Evolutionary conservation across 2,888 invertebrate species (phyloP), one percentile per base, ranked within the genome.

Genomic region (Drosophila kuntzei): DNA sequence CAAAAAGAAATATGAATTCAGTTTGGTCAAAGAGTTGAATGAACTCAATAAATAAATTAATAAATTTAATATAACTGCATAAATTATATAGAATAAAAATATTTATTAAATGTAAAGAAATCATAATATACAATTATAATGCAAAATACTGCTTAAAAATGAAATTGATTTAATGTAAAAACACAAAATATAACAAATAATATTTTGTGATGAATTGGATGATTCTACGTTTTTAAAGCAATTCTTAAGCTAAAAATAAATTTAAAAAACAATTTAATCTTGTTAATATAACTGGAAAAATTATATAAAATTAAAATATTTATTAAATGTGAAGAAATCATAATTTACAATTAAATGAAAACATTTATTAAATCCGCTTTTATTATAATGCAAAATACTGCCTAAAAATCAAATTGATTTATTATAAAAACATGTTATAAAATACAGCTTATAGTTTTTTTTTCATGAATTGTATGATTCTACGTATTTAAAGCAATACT

Each of bases 11-110:
- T 43, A 25, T 20, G 3, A 34, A 55, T 25, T 47, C 36, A 36
- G 51, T 50, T 41, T 22, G 20, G 25, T 54, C 36, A 34, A 14
- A n/a, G 41, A 22, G 76, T 76, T 71, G 57, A 71, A 80, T 57
- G 58, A 69, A 47, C 60, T 50, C 50, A 60, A 62, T 69, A 22
- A 54, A 54, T 8, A 4, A 5, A 51, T 11, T 20, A 43, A 27
- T 14, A 29, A 2, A 12, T 18, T 32, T 34, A 29, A 32, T 11
- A 32, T 3, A 32, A 32, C 12, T 32, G 12, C 32, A 32, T 32
- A 32, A 32, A 3, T 32, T 12, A 11, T 12, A 32, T 0, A 32
- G 11, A 1, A 12, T 3, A 32, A 1, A 32, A 12, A 32, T 12
- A 9, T 29, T 29, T 11, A 8, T 11, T 3, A 29, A 11, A 29